Conservation (phyloP, 2,888 invertebrate genomes). For the Elmis aenea region DNA sequence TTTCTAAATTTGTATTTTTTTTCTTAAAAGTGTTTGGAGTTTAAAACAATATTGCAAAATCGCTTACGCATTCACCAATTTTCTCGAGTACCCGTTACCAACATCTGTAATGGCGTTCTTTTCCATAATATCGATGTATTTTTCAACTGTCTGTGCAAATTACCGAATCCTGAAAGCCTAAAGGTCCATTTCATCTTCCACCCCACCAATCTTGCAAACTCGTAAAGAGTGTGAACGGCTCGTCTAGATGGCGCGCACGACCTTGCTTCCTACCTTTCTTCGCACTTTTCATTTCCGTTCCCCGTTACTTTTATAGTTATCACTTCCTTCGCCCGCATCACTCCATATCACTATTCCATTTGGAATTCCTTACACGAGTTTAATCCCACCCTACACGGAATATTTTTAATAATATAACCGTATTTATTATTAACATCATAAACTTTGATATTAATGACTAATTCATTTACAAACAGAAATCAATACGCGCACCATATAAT, state of each 20-base stretch:
- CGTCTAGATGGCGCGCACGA: slow-evolving; percentile 43
- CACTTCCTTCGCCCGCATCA: slow-evolving; percentile 37
- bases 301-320: slow-evolving; percentile 45
- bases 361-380: slow-evolving; percentile 34
- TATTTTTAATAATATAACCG: too few relatives aligned
- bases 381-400: too few relatives aligned
- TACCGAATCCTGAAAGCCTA: slow-evolving; percentile 19
- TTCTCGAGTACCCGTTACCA: too few relatives aligned
- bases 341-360: slow-evolving; percentile 26
- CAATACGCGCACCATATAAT: too few relatives aligned
- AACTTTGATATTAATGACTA: too few relatives aligned
- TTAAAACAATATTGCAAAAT: not conserved
- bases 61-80: not conserved
- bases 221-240: slow-evolving; percentile 35
- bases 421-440: too few relatives aligned
- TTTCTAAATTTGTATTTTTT: too few relatives aligned
- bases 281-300: slow-evolving; percentile 44
- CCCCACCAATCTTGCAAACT: slow-evolving; percentile 30
- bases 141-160: slow-evolving; percentile 19
- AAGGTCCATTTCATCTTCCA: slow-evolving; percentile 29
- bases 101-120: too few relatives aligned
- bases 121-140: too few relatives aligned
- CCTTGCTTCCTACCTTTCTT: slow-evolving; percentile 43
- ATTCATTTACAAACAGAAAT: too few relatives aligned
- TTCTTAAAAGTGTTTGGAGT: too few relatives aligned